Percentiles rank a stretch among this genome's conserved stretches.
These are phyloP conservation scores for Ashinkailepas kermadecensis DNA, from an alignment of 2,888 invertebrate species.

Conservation along the genomic window DNA sequence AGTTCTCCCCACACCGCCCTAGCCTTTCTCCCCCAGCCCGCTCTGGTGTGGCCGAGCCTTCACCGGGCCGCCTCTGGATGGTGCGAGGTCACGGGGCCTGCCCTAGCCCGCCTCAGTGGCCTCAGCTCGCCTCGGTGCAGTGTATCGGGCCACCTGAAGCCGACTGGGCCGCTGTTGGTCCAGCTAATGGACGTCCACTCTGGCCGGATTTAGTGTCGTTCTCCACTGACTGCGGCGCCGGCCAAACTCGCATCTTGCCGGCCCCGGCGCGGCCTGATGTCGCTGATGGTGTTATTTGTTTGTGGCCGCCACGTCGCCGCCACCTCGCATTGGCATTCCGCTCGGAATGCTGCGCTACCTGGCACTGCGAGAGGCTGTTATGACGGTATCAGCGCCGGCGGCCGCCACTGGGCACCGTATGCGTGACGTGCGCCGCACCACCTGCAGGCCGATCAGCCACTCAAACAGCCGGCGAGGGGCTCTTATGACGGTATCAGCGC, in stretches of 20 bases:
- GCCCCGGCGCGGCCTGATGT: background rate
- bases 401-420: background rate
- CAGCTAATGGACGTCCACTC: conserved; percentile 5
- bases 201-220: background rate
- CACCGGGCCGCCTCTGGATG: too few relatives aligned
- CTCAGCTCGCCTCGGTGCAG: too few relatives aligned
- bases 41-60: too few relatives aligned
- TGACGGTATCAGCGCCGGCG: background rate
- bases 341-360: background rate
- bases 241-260: background rate
- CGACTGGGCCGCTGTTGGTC: background rate
- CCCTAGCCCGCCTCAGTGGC: too few relatives aligned
- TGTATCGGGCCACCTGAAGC: too few relatives aligned
- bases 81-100: too few relatives aligned
- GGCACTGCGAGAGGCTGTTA: background rate
- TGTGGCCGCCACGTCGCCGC: background rate
- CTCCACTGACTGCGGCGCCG: background rate
- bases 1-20: background rate
- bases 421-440: background rate
- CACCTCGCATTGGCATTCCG: background rate
- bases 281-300: background rate
- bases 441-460: background rate
- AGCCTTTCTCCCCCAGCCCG: too few relatives aligned
- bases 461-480: too few relatives aligned
- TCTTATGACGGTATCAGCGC: background rate